Percentiles rank a stretch among this genome's conserved stretches.
Evolutionary conservation across 1,140 invertebrate genomes (phyloP).

Genomic region (Anastrepha ludens): DNA sequence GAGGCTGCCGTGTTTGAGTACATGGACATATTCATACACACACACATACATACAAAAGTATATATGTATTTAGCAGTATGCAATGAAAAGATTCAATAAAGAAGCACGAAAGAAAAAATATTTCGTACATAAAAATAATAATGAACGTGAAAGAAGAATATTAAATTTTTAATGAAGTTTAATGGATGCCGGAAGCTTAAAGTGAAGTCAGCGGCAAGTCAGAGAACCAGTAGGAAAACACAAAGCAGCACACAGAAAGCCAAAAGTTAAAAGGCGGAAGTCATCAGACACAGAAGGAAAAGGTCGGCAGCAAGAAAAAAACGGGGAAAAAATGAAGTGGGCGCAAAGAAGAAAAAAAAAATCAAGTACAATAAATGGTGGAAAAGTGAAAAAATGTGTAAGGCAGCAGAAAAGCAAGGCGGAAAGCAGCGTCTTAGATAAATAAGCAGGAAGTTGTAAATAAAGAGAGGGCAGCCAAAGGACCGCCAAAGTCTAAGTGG

Average conservation of each 20-base stretch:
- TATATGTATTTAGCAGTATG: neutral
- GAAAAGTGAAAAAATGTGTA: neutral
- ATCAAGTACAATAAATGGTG: constrained; percentile 1
- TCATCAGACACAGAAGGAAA: neutral
- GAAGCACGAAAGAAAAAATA: constrained; percentile 49
- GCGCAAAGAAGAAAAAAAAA: constrained; percentile 7
- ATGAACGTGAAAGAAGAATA: constrained; percentile 56
- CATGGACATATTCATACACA: neutral
- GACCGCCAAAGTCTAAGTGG: constrained; percentile 48
- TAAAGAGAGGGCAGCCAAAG: constrained; percentile 26
- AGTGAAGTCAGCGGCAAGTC: neutral
- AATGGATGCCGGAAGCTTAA: constrained; percentile 57
- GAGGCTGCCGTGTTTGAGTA: neutral
- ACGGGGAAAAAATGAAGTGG: constrained; percentile 22
- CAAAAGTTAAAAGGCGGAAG: constrained; percentile 45
- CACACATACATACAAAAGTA: neutral
- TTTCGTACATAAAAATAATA: constrained; percentile 52
- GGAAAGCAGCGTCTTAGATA: neutral
- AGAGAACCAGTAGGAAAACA: constrained; percentile 22
- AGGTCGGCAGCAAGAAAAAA: neutral
- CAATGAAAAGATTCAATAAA: neutral
- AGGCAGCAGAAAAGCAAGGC: constrained; percentile 14
- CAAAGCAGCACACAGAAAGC: neutral
- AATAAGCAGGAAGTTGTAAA: constrained; percentile 51
- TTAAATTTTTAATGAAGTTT: constrained; percentile 60